Evolutionary conservation across 2,797 vertebrate genomes (phyloP).

Genomic region (Babyrousa celebensis): DNA sequence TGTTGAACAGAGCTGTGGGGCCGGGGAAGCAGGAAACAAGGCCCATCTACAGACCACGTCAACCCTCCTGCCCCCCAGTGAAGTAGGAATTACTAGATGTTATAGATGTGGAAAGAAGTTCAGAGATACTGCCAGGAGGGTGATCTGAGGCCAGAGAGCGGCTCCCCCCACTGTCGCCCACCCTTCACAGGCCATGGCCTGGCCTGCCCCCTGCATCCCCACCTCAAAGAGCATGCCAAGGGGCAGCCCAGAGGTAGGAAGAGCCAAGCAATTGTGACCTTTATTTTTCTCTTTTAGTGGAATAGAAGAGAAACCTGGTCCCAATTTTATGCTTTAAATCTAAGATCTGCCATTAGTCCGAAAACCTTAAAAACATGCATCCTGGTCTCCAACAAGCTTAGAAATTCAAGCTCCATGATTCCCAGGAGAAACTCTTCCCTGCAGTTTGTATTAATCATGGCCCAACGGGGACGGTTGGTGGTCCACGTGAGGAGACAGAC

Average conservation of each 20-base stretch:
- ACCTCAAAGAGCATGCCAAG: not conserved
- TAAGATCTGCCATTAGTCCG: not conserved
- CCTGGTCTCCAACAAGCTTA: not conserved
- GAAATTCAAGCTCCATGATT: not conserved
- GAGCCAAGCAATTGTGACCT: not conserved
- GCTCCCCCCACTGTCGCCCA: not conserved
- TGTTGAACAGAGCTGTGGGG: rapidly evolving
- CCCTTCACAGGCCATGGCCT: rapidly evolving
- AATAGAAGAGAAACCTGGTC: constrained; percentile 48
- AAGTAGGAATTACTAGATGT: not conserved
- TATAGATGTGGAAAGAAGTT: not conserved
- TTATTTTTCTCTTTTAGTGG: not conserved
- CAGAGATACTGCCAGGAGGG: not conserved
- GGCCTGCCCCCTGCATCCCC: not conserved
- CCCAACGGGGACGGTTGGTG: not conserved
- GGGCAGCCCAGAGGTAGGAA: not conserved
- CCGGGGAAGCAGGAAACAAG: not conserved
- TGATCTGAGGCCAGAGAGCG: not conserved
- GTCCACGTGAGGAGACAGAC: not conserved
- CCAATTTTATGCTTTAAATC: constrained; percentile 47
- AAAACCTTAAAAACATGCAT: not conserved
- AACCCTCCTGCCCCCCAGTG: not conserved
- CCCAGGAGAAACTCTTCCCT: not conserved
- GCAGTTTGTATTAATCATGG: not conserved
- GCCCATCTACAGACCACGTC: rapidly evolving